Evolutionary conservation across 2,113 vertebrate species (phyloP), one percentile per base, ranked within the genome.

Genomic region (Equus quagga): DNA sequence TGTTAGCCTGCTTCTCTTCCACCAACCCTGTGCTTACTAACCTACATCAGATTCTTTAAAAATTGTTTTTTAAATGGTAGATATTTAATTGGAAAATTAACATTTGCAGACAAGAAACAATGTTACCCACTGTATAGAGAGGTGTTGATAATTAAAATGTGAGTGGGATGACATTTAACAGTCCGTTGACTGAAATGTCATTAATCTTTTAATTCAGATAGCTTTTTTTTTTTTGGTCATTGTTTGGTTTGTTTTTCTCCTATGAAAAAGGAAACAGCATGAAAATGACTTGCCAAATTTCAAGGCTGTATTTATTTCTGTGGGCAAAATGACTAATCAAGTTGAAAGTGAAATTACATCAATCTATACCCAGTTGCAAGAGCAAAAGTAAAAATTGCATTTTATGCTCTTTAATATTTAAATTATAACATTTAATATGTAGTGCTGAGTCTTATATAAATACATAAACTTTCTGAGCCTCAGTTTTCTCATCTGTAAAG

Each of bases 31-130:
- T 90, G 49, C 72, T 96, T 79, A 49, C 41, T 31, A 89, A 79
- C 28, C 56, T 80, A 72, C 19, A 79, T 91, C 36, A 65, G 62
- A 94, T 44, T 93, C 67, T 76, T 60, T 69, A 33, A 89, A 94
- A 95, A 76, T 69, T 56, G 62, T 46, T 94, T 81, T 73, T 83
- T 17, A 89, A 87, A 76, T 94, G 26, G 21, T 62, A 95, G 46
- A 70, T 91, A 93, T 90, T 90, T 96, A 89, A 56, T 69, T 83
- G 41, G 31, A 89, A 98, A 95, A 88, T 89, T 91, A 93, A 81
- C 84, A 88, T 94, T 81, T 73, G 15, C n/a, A 70, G 41, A 89
- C 41, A 6, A 69, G 89, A 96, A 78, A 54, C 17, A 86, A 62
- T 54, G 31, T 67, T 41, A 60, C 18, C 8, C 4, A n/a, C 75